These are phyloP conservation scores for Heliothis virescens DNA, from an alignment of 1,140 invertebrate genomes.

Conservation along the genomic window DNA sequence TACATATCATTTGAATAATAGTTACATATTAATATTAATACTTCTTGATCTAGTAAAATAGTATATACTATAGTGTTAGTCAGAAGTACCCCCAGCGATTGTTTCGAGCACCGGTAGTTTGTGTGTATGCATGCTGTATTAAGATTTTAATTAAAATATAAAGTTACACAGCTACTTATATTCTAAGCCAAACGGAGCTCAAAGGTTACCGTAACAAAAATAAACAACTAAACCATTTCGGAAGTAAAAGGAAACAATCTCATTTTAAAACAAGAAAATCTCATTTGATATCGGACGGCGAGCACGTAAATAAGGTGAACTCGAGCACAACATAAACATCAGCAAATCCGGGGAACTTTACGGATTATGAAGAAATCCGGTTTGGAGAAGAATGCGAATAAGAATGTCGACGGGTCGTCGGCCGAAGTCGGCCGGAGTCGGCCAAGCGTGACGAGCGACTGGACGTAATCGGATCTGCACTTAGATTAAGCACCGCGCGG, in stretches of 20 bases:
- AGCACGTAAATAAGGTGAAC: background rate
- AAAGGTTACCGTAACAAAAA: background rate
- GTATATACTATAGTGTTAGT: too few species aligned
- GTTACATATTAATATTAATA: too few species aligned
- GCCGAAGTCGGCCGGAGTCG: too few species aligned
- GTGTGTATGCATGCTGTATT: too few species aligned
- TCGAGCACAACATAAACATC: background rate
- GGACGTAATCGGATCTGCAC: background rate
- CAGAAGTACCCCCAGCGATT: too few species aligned
- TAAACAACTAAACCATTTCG: background rate
- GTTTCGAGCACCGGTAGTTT: too few species aligned
- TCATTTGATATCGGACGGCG: background rate
- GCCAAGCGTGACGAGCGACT: background rate
- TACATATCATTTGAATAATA: too few species aligned
- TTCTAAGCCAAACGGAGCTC: too few species aligned
- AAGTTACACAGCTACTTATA: too few species aligned
- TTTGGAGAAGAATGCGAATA: background rate
- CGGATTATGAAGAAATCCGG: constrained; percentile 1
- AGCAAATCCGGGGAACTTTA: background rate
- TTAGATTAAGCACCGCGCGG: background rate
- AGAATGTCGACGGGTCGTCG: background rate
- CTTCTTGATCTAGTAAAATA: too few species aligned
- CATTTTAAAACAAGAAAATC: constrained; percentile 14
- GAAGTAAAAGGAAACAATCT: background rate
- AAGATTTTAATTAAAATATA: too few species aligned